Base-by-base conservation (phyloP, 2,888 invertebrate species). In the Orchesellides sinensis region DNA sequence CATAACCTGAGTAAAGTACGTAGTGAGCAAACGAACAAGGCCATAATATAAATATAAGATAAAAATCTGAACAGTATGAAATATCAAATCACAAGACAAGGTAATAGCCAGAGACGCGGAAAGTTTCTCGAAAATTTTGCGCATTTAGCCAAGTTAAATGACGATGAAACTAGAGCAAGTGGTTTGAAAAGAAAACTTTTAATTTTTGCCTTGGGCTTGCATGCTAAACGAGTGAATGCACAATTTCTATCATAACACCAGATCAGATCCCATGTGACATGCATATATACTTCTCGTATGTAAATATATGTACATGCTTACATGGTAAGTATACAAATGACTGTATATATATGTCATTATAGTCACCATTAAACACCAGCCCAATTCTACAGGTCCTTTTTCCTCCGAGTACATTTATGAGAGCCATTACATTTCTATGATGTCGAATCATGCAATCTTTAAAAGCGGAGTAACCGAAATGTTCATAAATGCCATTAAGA, bases 151-250 rank as follows among this genome's bases (percentile, higher is more conserved):
- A 63, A 68, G 56, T 56, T 21, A 78, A 78, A 68, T 47, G 47
- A 45, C 68, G 69, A 78, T 61, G 61, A 61, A 73, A 73, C 73
- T 61, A 23, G 73, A 61, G 19, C 74, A 74, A 32, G 54, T 8
- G 54, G 29, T 23, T 27, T 47, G 29, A 8, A 68, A 68, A 68
- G 21, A 27, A 68, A 68, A 56, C 27, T 19, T 79, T 80, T 80
- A 73, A 80, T 80, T 80, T 80, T 80, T 66, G 80, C 73, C 80
- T 47, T 68, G 65, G 63, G 79, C 80, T 65, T 80, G 73, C 73
- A 80, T 80, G 73, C 73, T 25, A 73, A 73, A 66, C 72, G 47
- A 66, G 56, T 29, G 70, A 73, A 73, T 80, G 80, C 73, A 80
- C 72, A 80, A 66, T 73, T 80, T 45, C 72, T 80, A 80, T 73